phyloP scores from a whole-genome alignment of 1,140 invertebrate genomes.

The Hyphantria cunea region DNA sequence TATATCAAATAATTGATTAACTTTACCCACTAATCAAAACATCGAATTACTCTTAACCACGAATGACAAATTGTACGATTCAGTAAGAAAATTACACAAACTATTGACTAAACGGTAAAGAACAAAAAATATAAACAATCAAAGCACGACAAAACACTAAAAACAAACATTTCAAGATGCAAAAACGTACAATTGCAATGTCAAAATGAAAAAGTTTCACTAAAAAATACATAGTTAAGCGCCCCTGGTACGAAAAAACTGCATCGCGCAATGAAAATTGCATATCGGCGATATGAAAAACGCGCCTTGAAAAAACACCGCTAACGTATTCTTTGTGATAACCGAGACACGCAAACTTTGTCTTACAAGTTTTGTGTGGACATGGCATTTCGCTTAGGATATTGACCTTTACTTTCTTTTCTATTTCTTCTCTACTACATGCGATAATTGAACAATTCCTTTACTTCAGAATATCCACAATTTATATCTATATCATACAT shows the following conservation, averaged over 20 bases:
- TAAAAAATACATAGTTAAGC: constrained; percentile 39
- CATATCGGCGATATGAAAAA: constrained; percentile 64
- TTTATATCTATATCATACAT: no score
- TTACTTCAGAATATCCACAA: no score
- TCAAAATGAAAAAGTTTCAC: constrained; percentile 38
- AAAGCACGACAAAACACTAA: not conserved
- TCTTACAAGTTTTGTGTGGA: constrained; percentile 29
- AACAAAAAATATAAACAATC: not conserved
- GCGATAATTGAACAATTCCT: no score
- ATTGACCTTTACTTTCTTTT: no score
- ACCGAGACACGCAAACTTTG: constrained; percentile 53
- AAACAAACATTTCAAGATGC: not conserved
- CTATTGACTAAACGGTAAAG: not conserved
- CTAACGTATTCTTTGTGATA: constrained; percentile 62
- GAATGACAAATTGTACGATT: no score
- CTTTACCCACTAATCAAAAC: no score
- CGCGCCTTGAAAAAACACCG: constrained; percentile 51
- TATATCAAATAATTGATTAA: no score
- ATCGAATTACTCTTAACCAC: no score
- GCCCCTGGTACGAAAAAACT: constrained; percentile 67
- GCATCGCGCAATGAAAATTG: constrained; percentile 65
- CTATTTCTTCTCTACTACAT: no score
- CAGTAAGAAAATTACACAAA: not conserved
- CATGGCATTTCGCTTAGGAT: not conserved
- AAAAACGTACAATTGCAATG: not conserved